These are phyloP conservation scores for Ariolimax columbianus DNA, from an alignment of 2,888 invertebrate genomes.

Conservation along the genomic window DNA sequence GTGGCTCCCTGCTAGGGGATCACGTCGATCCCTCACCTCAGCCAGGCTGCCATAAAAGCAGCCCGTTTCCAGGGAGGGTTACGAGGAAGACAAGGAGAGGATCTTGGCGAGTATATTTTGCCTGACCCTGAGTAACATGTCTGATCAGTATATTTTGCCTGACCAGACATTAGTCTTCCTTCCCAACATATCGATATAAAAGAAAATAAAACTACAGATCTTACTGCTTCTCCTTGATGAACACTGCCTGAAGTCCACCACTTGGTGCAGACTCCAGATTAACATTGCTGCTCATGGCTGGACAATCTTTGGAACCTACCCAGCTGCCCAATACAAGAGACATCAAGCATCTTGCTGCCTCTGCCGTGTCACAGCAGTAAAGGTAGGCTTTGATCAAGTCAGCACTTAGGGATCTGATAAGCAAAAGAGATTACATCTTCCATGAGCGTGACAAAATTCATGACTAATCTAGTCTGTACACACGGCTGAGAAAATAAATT, in stretches of 20 bases:
- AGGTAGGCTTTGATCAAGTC: slow-evolving; percentile 27
- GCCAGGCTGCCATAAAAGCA: too few relatives aligned
- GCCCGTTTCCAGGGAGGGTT: too few relatives aligned
- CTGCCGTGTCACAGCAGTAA: slow-evolving; percentile 3
- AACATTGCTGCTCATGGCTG: slow-evolving; percentile 23
- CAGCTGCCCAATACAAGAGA: neutral
- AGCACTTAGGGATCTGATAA: neutral
- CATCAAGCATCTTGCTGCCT: slow-evolving; percentile 37
- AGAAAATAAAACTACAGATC: neutral
- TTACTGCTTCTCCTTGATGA: slow-evolving; percentile 23
- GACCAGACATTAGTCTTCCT: too few relatives aligned
- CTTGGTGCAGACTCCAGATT: slow-evolving; percentile 10
- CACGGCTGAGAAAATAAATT: too few relatives aligned
- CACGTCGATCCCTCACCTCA: too few relatives aligned
- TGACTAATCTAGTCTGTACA: too few relatives aligned
- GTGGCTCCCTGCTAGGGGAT: too few relatives aligned
- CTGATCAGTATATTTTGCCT: too few relatives aligned
- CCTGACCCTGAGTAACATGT: too few relatives aligned
- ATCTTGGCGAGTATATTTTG: too few relatives aligned
- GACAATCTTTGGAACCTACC: neutral
- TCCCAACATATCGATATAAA: too few relatives aligned
- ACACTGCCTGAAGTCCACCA: slow-evolving; percentile 42
- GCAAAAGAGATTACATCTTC: neutral
- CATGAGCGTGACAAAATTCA: neutral
- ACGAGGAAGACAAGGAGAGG: too few relatives aligned